Evolutionary conservation across 2,113 vertebrate genomes (phyloP).

Genomic region (zebrafish (Danio rerio)): GRCz12tu NC_133184.1:27288001-27288500

Average conservation of each 20-base stretch:
- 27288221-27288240: conserved; percentile 36
- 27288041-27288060: conserved; percentile 14
- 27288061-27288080: conserved; percentile 28
- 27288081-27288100: conserved; percentile 20
- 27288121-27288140: background rate
- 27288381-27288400: conserved; percentile 51
- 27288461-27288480: conserved; percentile 63
- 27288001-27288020: conserved; percentile 31
- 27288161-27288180: conserved; percentile 11
- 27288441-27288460: conserved; percentile 56
- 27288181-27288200: conserved; percentile 45
- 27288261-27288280: conserved; percentile 45
- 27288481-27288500: conserved; percentile 69
- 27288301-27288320: conserved; percentile 58
- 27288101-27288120: background rate
- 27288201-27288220: conserved; percentile 56
- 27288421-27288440: conserved; percentile 38
- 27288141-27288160: background rate
- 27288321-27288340: conserved; percentile 53
- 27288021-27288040: conserved; percentile 28
- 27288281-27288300: conserved; percentile 48
- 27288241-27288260: conserved; percentile 20
- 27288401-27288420: conserved; percentile 59
- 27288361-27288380: conserved; percentile 61
- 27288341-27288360: conserved; percentile 59